A percentile compares a stretch with the other conserved stretches of the same genome.
Evolutionary conservation across 2,888 invertebrate species (phyloP).

Genomic region (Macrosiphum euphorbiae): DNA sequence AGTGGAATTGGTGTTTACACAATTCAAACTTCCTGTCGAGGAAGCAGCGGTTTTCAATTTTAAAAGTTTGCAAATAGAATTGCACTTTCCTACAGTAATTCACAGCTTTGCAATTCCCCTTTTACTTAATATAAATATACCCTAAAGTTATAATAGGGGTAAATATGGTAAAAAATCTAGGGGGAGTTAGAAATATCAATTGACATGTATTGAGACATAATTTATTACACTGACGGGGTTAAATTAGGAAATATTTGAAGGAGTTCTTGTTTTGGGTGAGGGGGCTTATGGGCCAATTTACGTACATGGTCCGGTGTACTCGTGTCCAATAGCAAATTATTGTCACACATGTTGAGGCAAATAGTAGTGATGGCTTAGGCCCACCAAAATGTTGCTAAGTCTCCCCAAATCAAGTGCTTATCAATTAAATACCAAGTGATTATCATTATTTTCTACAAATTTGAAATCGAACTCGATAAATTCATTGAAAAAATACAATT

Average conservation of each 20-base stretch:
- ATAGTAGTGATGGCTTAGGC: not conserved
- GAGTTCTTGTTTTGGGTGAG: no score
- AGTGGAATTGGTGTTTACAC: no score
- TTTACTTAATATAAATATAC: not conserved
- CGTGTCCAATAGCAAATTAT: not conserved
- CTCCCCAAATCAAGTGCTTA: not conserved
- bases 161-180: no score
- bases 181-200: no score
- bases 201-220: no score
- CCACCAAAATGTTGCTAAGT: not conserved
- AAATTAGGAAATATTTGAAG: no score
- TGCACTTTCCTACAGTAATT: not conserved
- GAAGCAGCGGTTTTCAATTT: not conserved
- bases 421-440: not conserved
- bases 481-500: not conserved
- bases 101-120: not conserved
- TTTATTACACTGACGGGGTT: no score
- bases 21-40: no score
- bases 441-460: not conserved
- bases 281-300: no score
- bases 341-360: not conserved
- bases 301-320: no score
- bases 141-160: not conserved
- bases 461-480: not conserved
- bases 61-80: not conserved